phyloP scores from a whole-genome alignment of 1,140 invertebrate genomes.

The Trachymyrmex cornetzi region DNA sequence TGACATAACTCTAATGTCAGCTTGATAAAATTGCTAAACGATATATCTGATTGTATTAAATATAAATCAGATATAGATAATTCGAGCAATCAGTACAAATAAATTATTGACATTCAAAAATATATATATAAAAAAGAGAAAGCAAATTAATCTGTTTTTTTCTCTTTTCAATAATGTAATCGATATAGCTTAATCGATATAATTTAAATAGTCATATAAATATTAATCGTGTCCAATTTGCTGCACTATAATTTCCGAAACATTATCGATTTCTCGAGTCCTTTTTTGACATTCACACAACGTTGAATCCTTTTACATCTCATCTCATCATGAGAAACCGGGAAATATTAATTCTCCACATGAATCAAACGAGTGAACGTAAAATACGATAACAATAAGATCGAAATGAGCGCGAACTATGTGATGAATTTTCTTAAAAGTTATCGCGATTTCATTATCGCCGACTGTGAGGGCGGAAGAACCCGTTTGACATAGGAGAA shows the following conservation, averaged over 20 bases:
- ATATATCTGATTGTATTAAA: background rate
- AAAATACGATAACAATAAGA: constrained; percentile 16
- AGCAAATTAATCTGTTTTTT: background rate
- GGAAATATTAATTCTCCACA: constrained; percentile 48
- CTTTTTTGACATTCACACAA: background rate
- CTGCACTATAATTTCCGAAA: background rate
- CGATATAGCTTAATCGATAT: background rate
- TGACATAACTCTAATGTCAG: background rate
- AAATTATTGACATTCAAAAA: background rate
- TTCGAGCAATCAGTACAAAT: background rate
- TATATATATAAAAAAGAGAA: background rate
- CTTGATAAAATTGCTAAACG: background rate
- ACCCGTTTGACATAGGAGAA: background rate
- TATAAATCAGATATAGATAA: background rate
- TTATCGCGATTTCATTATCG: constrained; percentile 57
- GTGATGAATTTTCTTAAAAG: constrained; percentile 51
- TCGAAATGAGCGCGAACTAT: background rate
- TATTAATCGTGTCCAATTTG: background rate
- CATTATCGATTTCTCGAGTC: background rate
- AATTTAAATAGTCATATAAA: background rate
- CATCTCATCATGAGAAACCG: background rate
- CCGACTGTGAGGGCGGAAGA: too few species aligned
- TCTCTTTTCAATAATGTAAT: background rate
- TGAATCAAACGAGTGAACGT: background rate
- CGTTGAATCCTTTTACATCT: constrained; percentile 1